Percentiles rank a stretch among this genome's conserved stretches.
Evolutionary conservation across 2,888 invertebrate species (phyloP).

Genomic region (Drosophila neotestacea): DNA sequence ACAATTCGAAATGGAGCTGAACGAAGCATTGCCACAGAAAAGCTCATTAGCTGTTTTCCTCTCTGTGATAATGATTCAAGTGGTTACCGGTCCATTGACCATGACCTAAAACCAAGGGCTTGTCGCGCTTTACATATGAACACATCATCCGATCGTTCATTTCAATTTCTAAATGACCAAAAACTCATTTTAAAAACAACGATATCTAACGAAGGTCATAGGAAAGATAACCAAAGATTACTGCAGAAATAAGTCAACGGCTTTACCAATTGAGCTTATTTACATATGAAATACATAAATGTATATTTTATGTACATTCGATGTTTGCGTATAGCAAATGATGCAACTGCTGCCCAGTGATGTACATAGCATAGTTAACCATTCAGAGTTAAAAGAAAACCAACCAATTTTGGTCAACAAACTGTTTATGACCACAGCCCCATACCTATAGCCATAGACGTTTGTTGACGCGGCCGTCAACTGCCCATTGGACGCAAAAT

Average conservation of each 20-base stretch:
- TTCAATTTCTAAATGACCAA: conserved; percentile 65
- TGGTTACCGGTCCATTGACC: conserved; percentile 73
- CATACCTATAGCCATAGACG: conserved; percentile 23
- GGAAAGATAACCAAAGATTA: conserved; percentile 56
- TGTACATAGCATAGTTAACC: not conserved
- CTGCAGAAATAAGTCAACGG: conserved; percentile 30
- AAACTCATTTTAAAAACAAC: conserved; percentile 41
- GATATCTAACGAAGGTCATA: conserved; percentile 57
- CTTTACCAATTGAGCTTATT: conserved; percentile 22
- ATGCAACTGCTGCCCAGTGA: conserved; percentile 7
- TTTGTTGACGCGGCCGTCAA: conserved; percentile 8
- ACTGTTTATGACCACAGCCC: conserved; percentile 62
- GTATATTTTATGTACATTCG: too few species aligned
- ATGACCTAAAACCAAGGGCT: conserved; percentile 70
- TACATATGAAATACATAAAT: conserved; percentile 1
- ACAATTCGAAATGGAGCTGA: conserved; percentile 38
- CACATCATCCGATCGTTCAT: conserved; percentile 47
- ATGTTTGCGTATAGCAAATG: conserved; percentile 8
- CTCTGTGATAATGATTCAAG: not conserved
- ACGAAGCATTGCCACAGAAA: conserved; percentile 40
- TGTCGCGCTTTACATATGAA: conserved; percentile 70
- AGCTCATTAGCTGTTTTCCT: conserved; percentile 16
- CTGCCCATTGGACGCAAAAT: conserved; percentile 43
- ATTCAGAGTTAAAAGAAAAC: conserved; percentile 18
- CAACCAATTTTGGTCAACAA: conserved; percentile 73